Evolutionary conservation across 2,113 vertebrate species (phyloP).

Genomic region (Ochotona curzoniae): DNA sequence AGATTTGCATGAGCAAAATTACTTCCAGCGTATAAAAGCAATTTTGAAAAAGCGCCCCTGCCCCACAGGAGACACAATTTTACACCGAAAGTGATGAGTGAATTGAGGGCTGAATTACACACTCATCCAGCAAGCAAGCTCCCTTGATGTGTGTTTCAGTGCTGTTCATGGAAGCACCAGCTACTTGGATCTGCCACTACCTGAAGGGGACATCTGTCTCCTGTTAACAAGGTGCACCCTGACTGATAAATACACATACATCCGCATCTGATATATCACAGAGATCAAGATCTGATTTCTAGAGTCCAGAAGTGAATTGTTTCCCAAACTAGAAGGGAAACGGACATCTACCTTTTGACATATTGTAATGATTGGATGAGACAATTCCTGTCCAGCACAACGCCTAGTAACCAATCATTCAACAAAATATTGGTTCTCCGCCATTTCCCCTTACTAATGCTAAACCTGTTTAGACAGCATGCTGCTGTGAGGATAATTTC

Average conservation of each 20-base stretch:
- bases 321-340: constrained; percentile 23
- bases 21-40: background rate
- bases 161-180: background rate
- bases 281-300: background rate
- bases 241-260: background rate
- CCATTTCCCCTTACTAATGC: constrained; percentile 48
- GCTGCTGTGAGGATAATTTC: constrained; percentile 12
- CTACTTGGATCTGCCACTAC: background rate
- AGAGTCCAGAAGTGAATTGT: constrained; percentile 21
- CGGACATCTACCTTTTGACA: background rate
- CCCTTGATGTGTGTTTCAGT: rapidly evolving
- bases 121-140: background rate
- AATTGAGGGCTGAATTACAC: background rate
- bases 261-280: background rate
- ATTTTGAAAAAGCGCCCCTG: background rate
- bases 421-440: background rate
- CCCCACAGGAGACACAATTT: background rate
- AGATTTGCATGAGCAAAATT: background rate
- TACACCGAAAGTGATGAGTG: background rate
- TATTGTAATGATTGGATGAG: background rate
- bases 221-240: background rate
- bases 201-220: background rate
- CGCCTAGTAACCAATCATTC: background rate
- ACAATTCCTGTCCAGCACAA: background rate
- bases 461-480: constrained; percentile 51